Percentiles rank a stretch among this genome's conserved stretches.
phyloP scores from a whole-genome alignment of 2,888 invertebrate species.

The Dorcus parallelipipedus region DNA sequence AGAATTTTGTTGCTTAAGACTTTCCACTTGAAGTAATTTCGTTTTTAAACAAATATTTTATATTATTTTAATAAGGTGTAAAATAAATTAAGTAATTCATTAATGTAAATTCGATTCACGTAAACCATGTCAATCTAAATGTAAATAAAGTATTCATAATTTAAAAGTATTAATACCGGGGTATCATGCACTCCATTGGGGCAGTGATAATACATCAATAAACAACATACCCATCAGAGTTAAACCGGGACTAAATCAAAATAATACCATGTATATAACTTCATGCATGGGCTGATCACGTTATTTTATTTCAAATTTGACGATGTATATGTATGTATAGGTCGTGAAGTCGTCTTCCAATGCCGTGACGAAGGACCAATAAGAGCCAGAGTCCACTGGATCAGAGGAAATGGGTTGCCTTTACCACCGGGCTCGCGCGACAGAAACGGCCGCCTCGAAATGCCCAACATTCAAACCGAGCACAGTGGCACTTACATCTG shows the following conservation, averaged over 20 bases:
- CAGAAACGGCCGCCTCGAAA: constrained; percentile 76
- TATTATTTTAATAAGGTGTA: too few relatives aligned
- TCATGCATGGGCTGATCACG: neutral
- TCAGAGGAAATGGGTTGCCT: constrained; percentile 65
- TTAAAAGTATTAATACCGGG: too few relatives aligned
- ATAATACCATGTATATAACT: neutral
- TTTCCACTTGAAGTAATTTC: too few relatives aligned
- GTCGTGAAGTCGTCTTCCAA: constrained; percentile 88
- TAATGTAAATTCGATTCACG: too few relatives aligned
- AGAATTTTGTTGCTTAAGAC: too few relatives aligned
- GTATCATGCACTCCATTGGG: neutral
- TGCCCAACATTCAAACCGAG: constrained; percentile 71
- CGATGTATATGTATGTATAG: constrained; percentile 48
- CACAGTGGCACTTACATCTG: constrained; percentile 84
- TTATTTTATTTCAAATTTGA: neutral
- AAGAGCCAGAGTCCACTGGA: constrained; percentile 73
- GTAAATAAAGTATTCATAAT: too few relatives aligned
- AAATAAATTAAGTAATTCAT: too few relatives aligned
- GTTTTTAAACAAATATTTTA: too few relatives aligned
- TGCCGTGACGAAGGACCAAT: constrained; percentile 86
- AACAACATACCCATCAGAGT: neutral
- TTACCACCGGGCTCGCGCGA: constrained; percentile 77
- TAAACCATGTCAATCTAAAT: too few relatives aligned
- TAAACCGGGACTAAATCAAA: neutral
- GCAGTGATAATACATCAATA: neutral